These are phyloP conservation scores for Percina caprodes DNA, from an alignment of 2,113 vertebrate species.

Conservation along the genomic window DNA sequence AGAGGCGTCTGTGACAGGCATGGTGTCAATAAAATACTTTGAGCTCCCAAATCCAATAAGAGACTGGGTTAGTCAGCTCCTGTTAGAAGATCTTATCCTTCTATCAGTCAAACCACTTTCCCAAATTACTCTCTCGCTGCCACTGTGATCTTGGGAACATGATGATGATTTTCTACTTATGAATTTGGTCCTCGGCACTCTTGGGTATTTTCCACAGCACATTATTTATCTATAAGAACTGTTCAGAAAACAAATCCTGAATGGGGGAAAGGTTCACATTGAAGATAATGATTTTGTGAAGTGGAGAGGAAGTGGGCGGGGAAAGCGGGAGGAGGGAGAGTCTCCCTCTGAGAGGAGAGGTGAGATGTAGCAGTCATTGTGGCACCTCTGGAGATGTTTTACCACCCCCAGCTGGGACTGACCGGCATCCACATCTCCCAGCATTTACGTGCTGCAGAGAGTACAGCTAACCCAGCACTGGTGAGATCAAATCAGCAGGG, in stretches of 20 bases:
- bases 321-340: not conserved
- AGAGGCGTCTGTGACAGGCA: conserved; percentile 46
- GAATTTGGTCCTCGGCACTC: not conserved
- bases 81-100: conserved; percentile 57
- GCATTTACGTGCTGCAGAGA: too few relatives aligned
- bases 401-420: too few relatives aligned
- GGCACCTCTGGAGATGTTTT: too few relatives aligned
- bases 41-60: conserved; percentile 64
- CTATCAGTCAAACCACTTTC: conserved; percentile 59
- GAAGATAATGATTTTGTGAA: not conserved
- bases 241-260: not conserved
- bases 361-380: conserved; percentile 27
- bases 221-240: not conserved
- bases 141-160: not conserved
- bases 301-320: not conserved
- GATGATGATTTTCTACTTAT: not conserved
- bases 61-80: conserved; percentile 59
- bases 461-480: conserved; percentile 22
- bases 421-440: too few relatives aligned
- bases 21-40: conserved; percentile 65
- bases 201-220: not conserved
- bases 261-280: not conserved
- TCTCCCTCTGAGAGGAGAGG: conserved; percentile 29
- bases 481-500: conserved; percentile 40
- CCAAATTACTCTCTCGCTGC: conserved; percentile 5